Conservation (phyloP, 1,140 invertebrate species). For the Eubasilissa regina region DNA sequence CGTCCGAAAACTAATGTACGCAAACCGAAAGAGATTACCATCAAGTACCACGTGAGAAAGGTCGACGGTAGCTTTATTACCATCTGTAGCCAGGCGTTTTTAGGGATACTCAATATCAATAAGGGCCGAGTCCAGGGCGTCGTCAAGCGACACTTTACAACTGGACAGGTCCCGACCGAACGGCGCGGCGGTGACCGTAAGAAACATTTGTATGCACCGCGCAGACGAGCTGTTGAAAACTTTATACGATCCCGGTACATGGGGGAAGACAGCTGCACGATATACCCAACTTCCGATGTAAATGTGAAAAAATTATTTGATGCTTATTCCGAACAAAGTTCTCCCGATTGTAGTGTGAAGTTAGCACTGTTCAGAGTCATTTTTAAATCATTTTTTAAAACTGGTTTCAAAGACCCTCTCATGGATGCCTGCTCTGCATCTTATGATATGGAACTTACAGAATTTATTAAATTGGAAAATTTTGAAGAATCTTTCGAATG, state of each 20-base stretch:
- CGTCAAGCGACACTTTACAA: background rate
- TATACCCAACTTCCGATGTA: no score
- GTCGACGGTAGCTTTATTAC: background rate
- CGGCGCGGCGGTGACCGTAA: background rate
- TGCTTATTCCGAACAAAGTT: no score
- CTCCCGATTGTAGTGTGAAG: no score
- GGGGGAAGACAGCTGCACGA: no score
- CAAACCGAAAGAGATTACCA: background rate
- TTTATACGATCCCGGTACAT: background rate
- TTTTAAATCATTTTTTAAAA: no score
- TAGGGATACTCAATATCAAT: constrained; percentile 5
- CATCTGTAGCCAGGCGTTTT: background rate
- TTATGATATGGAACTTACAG: no score
- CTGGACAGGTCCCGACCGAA: background rate
- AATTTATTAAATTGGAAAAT: no score
- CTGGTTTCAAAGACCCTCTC: no score
- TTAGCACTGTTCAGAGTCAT: no score
- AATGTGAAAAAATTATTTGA: no score
- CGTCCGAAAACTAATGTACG: background rate
- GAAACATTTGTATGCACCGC: background rate
- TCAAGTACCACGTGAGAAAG: background rate
- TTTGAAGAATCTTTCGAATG: no score
- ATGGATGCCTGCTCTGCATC: no score
- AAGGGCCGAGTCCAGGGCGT: background rate
- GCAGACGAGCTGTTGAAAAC: background rate